phyloP scores from a whole-genome alignment of 2,888 invertebrate species.

The Daptonema setosum region DNA sequence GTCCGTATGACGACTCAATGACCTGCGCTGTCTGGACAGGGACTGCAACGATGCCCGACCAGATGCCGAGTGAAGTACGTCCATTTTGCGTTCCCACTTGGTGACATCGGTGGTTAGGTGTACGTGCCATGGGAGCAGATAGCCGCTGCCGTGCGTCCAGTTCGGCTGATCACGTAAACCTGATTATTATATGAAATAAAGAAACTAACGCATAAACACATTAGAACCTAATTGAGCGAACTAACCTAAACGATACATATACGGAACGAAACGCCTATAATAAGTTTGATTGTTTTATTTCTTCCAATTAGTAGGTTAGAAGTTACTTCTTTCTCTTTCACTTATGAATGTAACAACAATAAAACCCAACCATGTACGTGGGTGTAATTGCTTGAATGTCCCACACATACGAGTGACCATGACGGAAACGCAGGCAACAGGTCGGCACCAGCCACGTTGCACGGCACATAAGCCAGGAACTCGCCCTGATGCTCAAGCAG shows the following conservation, averaged over 20 bases:
- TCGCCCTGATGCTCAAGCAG: constrained; percentile 26
- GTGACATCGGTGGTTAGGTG: constrained; percentile 20
- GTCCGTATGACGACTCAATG: too few relatives aligned
- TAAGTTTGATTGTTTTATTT: too few relatives aligned
- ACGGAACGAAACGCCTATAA: too few relatives aligned
- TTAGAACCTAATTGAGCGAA: too few relatives aligned
- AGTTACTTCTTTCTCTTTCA: too few relatives aligned
- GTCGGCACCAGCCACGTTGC: constrained; percentile 45
- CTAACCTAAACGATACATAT: too few relatives aligned
- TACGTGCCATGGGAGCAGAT: constrained; percentile 78
- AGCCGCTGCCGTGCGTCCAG: constrained; percentile 66
- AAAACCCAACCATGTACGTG: constrained; percentile 38
- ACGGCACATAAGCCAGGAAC: constrained; percentile 73
- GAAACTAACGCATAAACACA: too few relatives aligned
- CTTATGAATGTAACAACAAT: too few relatives aligned
- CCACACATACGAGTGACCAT: constrained; percentile 72
- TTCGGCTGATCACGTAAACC: constrained; percentile 75
- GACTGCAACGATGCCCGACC: not conserved
- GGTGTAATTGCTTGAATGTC: constrained; percentile 68
- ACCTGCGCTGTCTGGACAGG: too few relatives aligned
- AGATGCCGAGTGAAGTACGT: constrained; percentile 5
- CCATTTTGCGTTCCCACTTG: constrained; percentile 12
- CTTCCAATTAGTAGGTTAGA: too few relatives aligned
- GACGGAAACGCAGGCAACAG: constrained; percentile 65
- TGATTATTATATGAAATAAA: too few relatives aligned